These are phyloP conservation scores for Dryadula phaetusa DNA, from an alignment of 2,888 invertebrate genomes.

Conservation along the genomic window DNA sequence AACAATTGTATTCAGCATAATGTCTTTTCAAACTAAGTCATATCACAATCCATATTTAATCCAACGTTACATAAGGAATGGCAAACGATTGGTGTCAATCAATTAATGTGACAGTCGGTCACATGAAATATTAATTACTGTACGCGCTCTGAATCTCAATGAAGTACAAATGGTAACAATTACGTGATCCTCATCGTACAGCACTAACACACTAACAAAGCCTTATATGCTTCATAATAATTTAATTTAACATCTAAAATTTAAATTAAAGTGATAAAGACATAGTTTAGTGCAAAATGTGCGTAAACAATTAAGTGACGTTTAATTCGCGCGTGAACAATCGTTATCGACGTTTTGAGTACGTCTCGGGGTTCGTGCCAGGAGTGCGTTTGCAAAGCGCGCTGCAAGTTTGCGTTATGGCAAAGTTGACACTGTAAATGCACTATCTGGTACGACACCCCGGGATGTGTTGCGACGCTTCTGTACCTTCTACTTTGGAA, in stretches of 20 bases:
- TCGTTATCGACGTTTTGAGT: constrained; percentile 70
- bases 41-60: constrained; percentile 33
- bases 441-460: constrained; percentile 99
- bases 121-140: constrained; percentile 45
- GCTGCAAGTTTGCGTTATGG: constrained; percentile 77
- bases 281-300: constrained; percentile 61
- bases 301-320: constrained; percentile 73
- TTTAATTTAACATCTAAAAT: constrained; percentile 21
- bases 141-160: constrained; percentile 39
- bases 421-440: constrained; percentile 95
- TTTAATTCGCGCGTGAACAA: constrained; percentile 56
- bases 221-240: constrained; percentile 23
- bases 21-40: neutral
- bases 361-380: constrained; percentile 96
- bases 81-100: constrained; percentile 40
- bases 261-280: constrained; percentile 37
- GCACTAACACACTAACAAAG: constrained; percentile 44
- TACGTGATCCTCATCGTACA: constrained; percentile 45
- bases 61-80: constrained; percentile 40
- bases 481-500: constrained; percentile 61
- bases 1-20: neutral
- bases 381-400: constrained; percentile 97
- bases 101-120: constrained; percentile 39
- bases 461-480: constrained; percentile 84
- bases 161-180: constrained; percentile 37